Base-by-base conservation (phyloP, 1,140 invertebrate genomes). In the Rhagoletis zephyria region DNA sequence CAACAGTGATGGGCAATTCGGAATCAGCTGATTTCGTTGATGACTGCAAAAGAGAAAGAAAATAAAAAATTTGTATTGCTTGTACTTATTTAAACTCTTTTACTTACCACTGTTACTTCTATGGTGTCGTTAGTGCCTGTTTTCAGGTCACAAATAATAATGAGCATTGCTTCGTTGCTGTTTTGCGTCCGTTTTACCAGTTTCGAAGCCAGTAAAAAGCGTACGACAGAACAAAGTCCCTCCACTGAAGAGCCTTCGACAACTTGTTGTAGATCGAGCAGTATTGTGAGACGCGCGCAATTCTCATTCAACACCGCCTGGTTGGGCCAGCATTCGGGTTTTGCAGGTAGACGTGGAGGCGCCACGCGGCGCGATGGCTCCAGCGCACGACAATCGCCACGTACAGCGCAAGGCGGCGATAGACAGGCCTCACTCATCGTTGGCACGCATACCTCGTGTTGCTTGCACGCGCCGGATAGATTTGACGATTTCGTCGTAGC, bases 101-200 rank as follows among this genome's bases (percentile, higher is more conserved):
- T 60, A 94, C 95, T 95, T 92, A 97, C 96, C 94, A 98, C 94
- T 16, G 97, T 97, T n/a, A 98, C 95, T 93, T 97, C 97, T 67
- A 98, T 94, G 3, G 96, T 96, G 90, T 97, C 96, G 90, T 97
- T 96, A 85, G 96, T 96, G 40, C 95, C 95, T 0, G 94, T 94
- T 89, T 97, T 96, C 7, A 98, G 94, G 90, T 97, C 97, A 91
- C 97, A 98, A 0, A 97, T 94, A 7, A 98, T 92, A 19, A 97
- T 95, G 4, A 97, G 94, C 59, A 94, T 92, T 51, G 95, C 95
- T 87, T 93, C 91, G 12, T 85, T 81, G 51, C 42, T 63, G n/a
- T 9, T 45, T 7, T 61, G 19, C 12, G 87, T 89, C 85, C 90
- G 86, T 94, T 89, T 94, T 86, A 88, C 94, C 93, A 89, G 93